phyloP scores from a whole-genome alignment of 2,797 vertebrate species.

The Melanotaenia pygmaea region DNA sequence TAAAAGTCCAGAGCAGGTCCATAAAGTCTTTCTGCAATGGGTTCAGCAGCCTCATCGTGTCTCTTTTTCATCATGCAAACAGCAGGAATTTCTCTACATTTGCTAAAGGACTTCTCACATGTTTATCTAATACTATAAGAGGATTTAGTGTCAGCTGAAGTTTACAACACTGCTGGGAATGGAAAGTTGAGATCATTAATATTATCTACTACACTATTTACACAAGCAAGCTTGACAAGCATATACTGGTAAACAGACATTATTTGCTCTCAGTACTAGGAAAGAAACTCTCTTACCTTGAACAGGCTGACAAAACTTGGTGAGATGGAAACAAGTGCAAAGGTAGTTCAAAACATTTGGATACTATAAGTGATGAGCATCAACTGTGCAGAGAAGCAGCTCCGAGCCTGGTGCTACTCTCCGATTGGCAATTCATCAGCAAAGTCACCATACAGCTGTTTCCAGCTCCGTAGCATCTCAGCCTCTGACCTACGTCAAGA shows the following conservation, averaged over 20 bases:
- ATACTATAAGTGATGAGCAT: constrained; percentile 22
- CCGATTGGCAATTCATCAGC: constrained; percentile 30
- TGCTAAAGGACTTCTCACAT: constrained; percentile 27
- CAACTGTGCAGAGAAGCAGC: constrained; percentile 15
- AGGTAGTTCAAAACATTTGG: constrained; percentile 12
- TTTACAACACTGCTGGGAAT: constrained; percentile 10
- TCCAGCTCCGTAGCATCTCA: constrained; percentile 54
- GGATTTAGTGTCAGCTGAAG: background rate
- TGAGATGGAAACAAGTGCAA: constrained; percentile 16
- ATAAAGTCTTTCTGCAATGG: constrained; percentile 48
- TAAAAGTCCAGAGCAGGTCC: constrained; percentile 34
- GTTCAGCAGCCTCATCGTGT: constrained; percentile 31
- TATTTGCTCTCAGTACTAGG: constrained; percentile 1
- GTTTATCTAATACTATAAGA: constrained; percentile 11
- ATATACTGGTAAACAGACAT: background rate
- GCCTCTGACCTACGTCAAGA: constrained; percentile 56
- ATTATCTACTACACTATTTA: constrained; percentile 5
- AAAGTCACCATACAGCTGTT: constrained; percentile 38
- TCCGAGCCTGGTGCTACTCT: background rate
- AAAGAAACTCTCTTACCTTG: constrained; percentile 62
- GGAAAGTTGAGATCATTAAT: constrained; percentile 27
- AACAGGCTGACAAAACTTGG: constrained; percentile 26
- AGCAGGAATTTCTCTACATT: constrained; percentile 18
- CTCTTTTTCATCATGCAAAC: constrained; percentile 24
- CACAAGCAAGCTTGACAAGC: background rate